Evolutionary conservation across 1,140 invertebrate species (phyloP), one percentile per base, ranked within the genome.

Genomic region (Luehdorfia chinensis): DNA sequence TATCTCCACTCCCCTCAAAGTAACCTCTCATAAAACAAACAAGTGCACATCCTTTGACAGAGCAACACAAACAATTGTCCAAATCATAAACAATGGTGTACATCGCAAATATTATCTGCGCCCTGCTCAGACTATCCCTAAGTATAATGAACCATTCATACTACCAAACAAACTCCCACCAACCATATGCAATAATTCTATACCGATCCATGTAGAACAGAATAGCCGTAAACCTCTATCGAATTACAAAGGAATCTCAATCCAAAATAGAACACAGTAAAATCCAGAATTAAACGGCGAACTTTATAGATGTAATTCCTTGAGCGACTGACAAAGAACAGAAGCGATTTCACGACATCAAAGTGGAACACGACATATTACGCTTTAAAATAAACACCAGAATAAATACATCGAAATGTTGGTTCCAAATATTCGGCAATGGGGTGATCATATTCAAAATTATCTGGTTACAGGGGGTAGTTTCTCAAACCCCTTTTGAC

Each of bases 321-420:
- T 77, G 71, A 60, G 65, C 58, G 50, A 55, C 67, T 84, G 79
- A 86, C 73, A 75, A 75, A 78, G 70, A 77, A 81, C 78, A 84
- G 79, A 80, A 86, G 71, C 79, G 79, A 81, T 85, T 81, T 83
- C 74, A 84, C 69, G 76, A 86, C 83, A 86, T 86, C 83, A 86
- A 86, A 86, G 83, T 83, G 75, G 77, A 86, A 84, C 77, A 83
- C 72, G 77, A 86, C 80, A 84, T 86, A 80, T 86, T 84, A 84
- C 78, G 79, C 76, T 79, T 77, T 70, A 79, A 76, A 86, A 84
- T 84, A 86, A 84, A 86, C 78, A 86, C 77, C 67, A 75, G 70
- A 75, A 81, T 81, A 83, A 83, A 85, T 83, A 84, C 71, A 78
- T 79, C 67, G 79, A 76, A 81, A 85, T 85, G 81, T 83, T 83